Evolutionary conservation across 1,140 invertebrate species (phyloP).

Genomic region (Brachionus angularis): DNA sequence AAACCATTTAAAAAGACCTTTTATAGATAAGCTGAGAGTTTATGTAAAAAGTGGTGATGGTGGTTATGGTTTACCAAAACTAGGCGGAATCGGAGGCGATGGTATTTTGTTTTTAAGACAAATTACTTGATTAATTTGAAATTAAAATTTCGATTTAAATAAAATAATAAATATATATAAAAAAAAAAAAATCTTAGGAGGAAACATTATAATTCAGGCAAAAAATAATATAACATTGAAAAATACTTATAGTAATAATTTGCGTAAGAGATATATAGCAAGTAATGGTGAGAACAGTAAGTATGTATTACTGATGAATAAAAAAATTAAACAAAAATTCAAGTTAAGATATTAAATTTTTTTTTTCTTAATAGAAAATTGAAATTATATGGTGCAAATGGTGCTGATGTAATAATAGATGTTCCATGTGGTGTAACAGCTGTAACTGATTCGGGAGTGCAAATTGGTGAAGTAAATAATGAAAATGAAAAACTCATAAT

Average conservation of each 20-base stretch:
- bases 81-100: constrained; percentile 39
- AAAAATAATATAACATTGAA: constrained; percentile 36
- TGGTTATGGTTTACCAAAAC: constrained; percentile 24
- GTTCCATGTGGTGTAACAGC: constrained; percentile 33
- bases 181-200: not conserved
- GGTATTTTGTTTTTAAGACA: not conserved
- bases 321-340: too few relatives aligned
- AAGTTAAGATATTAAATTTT: not conserved
- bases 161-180: not conserved
- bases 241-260: constrained; percentile 34
- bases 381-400: constrained; percentile 1
- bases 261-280: constrained; percentile 33
- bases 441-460: not conserved
- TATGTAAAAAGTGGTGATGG: constrained; percentile 40
- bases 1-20: constrained; percentile 32
- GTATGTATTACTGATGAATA: not conserved
- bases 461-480: constrained; percentile 36
- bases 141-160: not conserved
- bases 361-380: constrained; percentile 19
- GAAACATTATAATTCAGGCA: constrained; percentile 23
- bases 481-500: constrained; percentile 20
- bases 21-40: constrained; percentile 36
- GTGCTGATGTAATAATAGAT: constrained; percentile 6
- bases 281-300: constrained; percentile 36
- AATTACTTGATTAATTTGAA: not conserved